Percentiles rank a stretch among this genome's conserved stretches.
These are phyloP conservation scores for Cosmorhoe ocellata DNA, from an alignment of 2,888 invertebrate species.

Conservation along the genomic window DNA sequence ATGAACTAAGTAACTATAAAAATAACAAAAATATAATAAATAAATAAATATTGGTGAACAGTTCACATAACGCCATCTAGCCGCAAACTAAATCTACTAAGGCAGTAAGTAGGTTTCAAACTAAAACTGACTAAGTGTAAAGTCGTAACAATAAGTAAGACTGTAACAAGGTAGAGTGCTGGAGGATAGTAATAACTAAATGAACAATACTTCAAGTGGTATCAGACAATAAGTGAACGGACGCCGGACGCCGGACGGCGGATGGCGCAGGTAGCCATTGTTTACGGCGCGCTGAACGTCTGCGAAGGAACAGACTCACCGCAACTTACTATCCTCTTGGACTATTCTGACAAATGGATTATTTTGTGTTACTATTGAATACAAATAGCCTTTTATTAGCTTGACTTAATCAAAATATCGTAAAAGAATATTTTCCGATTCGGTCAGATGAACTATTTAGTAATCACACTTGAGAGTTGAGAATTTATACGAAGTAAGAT, in stretches of 20 bases:
- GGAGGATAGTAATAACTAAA: conserved; percentile 12
- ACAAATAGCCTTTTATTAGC: not conserved
- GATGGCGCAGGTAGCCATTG: too few relatives aligned
- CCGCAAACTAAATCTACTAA: too few relatives aligned
- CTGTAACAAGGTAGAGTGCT: not conserved
- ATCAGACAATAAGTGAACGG: conserved; percentile 16
- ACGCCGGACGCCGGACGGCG: too few relatives aligned
- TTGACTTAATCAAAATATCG: not conserved
- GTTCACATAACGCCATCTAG: too few relatives aligned
- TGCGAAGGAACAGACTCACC: conserved; percentile 12
- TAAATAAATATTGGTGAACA: too few relatives aligned
- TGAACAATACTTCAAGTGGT: conserved; percentile 17
- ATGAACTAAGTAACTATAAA: too few relatives aligned
- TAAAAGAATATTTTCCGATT: too few relatives aligned
- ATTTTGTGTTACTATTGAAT: not conserved
- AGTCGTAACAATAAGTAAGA: not conserved
- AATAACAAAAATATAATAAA: too few relatives aligned
- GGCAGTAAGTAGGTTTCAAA: too few relatives aligned
- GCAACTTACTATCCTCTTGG: conserved; percentile 5
- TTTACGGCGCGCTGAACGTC: conserved; percentile 24
- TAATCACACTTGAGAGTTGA: too few relatives aligned
- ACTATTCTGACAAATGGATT: conserved; percentile 8
- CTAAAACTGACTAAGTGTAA: not conserved
- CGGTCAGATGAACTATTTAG: too few relatives aligned
- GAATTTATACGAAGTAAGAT: too few relatives aligned